Conservation (phyloP, 2,113 vertebrate genomes). For the Crotalus helleri region DNA sequence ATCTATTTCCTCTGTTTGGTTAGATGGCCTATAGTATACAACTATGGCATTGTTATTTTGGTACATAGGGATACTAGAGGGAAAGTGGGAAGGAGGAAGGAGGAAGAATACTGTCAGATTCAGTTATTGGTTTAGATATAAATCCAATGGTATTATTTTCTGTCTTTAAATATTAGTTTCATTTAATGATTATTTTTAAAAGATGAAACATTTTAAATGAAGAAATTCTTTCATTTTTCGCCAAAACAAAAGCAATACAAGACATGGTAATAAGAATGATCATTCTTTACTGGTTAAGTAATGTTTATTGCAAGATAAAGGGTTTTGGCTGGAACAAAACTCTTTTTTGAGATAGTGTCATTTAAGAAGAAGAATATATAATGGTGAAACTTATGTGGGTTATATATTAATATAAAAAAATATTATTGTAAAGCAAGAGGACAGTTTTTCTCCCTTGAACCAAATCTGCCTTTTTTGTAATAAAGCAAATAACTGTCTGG, state of each 20-base stretch:
- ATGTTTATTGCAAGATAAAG: neutral
- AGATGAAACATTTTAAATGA: neutral
- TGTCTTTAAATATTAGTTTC: neutral
- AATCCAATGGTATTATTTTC: neutral
- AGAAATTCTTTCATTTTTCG: no score
- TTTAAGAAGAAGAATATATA: neutral
- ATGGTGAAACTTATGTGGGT: neutral
- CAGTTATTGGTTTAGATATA: neutral
- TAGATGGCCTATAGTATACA: no score
- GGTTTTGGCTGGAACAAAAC: neutral
- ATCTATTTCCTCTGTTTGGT: no score
- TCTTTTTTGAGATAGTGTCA: neutral
- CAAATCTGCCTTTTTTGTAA: neutral
- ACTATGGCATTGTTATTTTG: neutral
- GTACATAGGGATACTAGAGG: neutral
- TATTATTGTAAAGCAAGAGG: neutral
- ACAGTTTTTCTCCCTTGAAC: neutral
- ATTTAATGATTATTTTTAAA: neutral
- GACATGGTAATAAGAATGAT: neutral
- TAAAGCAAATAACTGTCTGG: neutral
- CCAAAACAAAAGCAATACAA: neutral
- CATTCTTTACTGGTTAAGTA: neutral
- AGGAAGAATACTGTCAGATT: neutral
- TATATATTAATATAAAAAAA: neutral
- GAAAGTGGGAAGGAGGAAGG: neutral